Conservation (phyloP, 2,888 invertebrate genomes). For the Drosophila incognita region DNA sequence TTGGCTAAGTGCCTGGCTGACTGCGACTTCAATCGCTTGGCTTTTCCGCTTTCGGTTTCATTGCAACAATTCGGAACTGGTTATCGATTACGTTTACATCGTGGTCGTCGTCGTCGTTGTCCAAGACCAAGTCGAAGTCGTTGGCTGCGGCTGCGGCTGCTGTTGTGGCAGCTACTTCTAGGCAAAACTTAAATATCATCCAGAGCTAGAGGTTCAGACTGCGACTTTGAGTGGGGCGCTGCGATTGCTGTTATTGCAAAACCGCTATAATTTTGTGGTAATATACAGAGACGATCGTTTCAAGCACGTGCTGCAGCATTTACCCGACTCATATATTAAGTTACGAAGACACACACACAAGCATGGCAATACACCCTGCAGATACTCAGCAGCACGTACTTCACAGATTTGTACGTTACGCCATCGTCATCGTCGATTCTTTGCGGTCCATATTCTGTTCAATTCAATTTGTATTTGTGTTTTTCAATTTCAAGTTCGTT, state of each 20-base stretch:
- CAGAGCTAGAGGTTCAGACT: conserved; percentile 41
- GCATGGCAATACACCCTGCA: conserved; percentile 18
- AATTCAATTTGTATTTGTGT: conserved; percentile 43
- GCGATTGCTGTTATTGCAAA: conserved; percentile 76
- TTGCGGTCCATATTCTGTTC: conserved; percentile 56
- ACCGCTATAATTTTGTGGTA: conserved; percentile 79
- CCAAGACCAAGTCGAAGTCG: conserved; percentile 33
- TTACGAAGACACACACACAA: conserved; percentile 51
- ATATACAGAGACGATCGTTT: conserved; percentile 75
- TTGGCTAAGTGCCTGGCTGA: conserved; percentile 49
- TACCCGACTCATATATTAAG: conserved; percentile 74
- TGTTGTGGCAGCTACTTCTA: conserved; percentile 52
- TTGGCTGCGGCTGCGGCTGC: conserved; percentile 13
- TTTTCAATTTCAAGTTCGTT: conserved; percentile 76
- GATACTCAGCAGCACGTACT: conserved; percentile 73
- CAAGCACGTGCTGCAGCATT: conserved; percentile 77
- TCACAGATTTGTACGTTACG: conserved; percentile 77
- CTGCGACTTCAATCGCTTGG: conserved; percentile 61
- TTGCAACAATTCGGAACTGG: conserved; percentile 80
- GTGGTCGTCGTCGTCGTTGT: conserved; percentile 31
- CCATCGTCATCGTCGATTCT: conserved; percentile 61
- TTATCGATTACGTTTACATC: conserved; percentile 79
- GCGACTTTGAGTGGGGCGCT: conserved; percentile 49
- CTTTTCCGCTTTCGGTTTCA: conserved; percentile 82
- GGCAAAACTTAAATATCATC: conserved; percentile 76